Conservation (phyloP, 2,797 vertebrate species). For the Spea hammondii region DNA sequence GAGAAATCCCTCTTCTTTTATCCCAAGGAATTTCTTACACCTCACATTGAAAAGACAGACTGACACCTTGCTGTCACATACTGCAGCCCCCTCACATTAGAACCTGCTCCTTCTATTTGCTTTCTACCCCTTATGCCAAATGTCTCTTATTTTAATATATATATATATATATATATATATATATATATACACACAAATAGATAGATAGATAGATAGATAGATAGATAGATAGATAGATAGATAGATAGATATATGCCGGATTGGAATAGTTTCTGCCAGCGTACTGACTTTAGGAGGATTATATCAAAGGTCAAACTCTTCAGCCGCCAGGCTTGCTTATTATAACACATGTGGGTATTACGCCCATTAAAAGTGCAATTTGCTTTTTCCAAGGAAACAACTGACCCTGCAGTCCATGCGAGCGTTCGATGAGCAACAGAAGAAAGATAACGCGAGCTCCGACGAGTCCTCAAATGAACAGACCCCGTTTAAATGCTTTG, state of each 20-base stretch:
- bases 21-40: slow-evolving; percentile 38
- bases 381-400: slow-evolving; percentile 80
- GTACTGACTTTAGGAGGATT: background rate
- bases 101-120: slow-evolving; percentile 14
- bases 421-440: slow-evolving; percentile 92
- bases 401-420: slow-evolving; percentile 94
- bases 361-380: slow-evolving; percentile 35
- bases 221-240: too few relatives aligned
- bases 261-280: too few relatives aligned
- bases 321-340: slow-evolving; percentile 29
- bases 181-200: too few relatives aligned
- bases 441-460: slow-evolving; percentile 88
- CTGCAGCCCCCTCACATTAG: slow-evolving; percentile 4
- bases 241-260: too few relatives aligned
- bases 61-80: slow-evolving; percentile 47
- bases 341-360: slow-evolving; percentile 19
- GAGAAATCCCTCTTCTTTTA: background rate
- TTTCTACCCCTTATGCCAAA: slow-evolving; percentile 34
- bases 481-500: slow-evolving; percentile 85
- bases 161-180: background rate
- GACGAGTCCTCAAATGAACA: slow-evolving; percentile 96
- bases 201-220: too few relatives aligned
- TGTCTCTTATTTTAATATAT: slow-evolving; percentile 15
- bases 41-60: slow-evolving; percentile 14
- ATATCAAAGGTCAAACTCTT: slow-evolving; percentile 39